Base-by-base conservation (phyloP, 2,888 invertebrate species). In the Chrysolina oricalcia region DNA sequence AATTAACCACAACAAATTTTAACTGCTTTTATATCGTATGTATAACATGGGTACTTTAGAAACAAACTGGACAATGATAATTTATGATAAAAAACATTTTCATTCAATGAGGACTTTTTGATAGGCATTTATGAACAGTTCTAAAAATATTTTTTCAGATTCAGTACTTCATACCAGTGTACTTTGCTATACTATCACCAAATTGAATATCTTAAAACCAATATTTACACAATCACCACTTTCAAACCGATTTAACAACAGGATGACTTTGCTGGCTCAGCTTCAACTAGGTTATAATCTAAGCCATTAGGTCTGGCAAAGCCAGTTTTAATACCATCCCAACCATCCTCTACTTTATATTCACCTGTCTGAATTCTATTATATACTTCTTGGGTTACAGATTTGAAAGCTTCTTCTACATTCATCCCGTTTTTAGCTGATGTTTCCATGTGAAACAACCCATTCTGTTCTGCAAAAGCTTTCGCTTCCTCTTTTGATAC, bases 321-420 rank as follows among this genome's bases (percentile, higher is more conserved):
- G 35, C 98, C 98, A 43, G 96, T 95, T 89, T 98, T 98, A 71
- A 98, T 97, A 6, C 98, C 98, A 86, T 98, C 98, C 98, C 98
- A 98, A 15, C 97, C 98, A 79, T 98, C 98, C 86, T 96, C 96
- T 1, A 97, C 93, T 88, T 95, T 95, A 87, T 98, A 97, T 90
- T 97, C 97, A 17, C 98, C 98, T 15, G 94, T 94, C 85, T 96
- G 94, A 84, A 98, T 95, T 87, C 96, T 93, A 85, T 95, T 94
- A 88, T 96, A 96, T 4, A 96, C 95, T 88, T 98, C 97, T 89
- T 97, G 96, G 69, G 98, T 97, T 21, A 98, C 95, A 81, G 94
- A 92, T 74, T 94, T 93, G 89, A 98, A 98, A 11, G 97, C 96
- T 85, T 97, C 95, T 90, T 98, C 97, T 1, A 98, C 97, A 88